Conservation (phyloP, 2,888 invertebrate species). For the Pardosa pseudoannulata region DNA sequence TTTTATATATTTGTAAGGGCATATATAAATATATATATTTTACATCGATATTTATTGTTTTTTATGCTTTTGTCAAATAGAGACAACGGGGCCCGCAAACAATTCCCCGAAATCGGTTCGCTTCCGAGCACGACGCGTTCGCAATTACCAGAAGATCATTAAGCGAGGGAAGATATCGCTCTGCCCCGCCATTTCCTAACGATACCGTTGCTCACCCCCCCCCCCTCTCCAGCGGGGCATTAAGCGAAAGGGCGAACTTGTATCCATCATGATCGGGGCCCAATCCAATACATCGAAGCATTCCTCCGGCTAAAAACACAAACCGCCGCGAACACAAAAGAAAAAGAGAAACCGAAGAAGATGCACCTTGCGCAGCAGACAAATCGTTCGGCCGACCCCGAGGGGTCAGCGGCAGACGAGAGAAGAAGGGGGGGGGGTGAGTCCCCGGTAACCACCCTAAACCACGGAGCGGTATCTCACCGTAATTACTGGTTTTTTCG, state of each 20-base stretch:
- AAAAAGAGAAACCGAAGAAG: constrained; percentile 32
- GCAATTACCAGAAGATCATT: too few relatives aligned
- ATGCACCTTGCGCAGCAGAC: constrained; percentile 63
- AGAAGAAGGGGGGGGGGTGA: neutral
- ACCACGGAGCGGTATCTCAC: constrained; percentile 63
- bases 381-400: constrained; percentile 60
- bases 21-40: too few relatives aligned
- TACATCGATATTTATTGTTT: too few relatives aligned
- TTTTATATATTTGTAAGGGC: too few relatives aligned
- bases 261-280: neutral
- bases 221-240: neutral
- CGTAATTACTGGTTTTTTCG: constrained; percentile 47
- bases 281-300: neutral
- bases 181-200: too few relatives aligned
- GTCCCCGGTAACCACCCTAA: constrained; percentile 40
- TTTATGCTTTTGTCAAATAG: too few relatives aligned
- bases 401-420: constrained; percentile 45
- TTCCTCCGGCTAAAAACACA: neutral
- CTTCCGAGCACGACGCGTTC: too few relatives aligned
- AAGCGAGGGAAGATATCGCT: too few relatives aligned
- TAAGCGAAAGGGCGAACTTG: neutral
- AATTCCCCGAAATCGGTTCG: too few relatives aligned
- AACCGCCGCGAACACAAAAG: neutral
- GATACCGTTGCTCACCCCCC: neutral
- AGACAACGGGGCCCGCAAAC: too few relatives aligned